A percentile compares a stretch with the other conserved stretches of the same genome.
phyloP scores from a whole-genome alignment of 2,113 vertebrate genomes.

The Daboia siamensis region DNA sequence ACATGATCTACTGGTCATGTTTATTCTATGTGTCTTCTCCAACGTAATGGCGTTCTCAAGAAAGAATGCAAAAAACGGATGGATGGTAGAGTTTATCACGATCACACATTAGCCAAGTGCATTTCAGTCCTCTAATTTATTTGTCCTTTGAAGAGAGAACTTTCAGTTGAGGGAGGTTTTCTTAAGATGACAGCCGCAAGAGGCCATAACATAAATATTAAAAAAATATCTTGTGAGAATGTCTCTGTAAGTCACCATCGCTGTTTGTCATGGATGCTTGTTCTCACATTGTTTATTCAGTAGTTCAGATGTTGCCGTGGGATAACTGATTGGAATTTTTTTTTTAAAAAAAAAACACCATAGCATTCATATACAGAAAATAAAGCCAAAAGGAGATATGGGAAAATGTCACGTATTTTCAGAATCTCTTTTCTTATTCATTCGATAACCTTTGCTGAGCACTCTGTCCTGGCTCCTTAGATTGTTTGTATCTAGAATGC shows the following conservation, averaged over 20 bases:
- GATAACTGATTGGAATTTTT: not conserved
- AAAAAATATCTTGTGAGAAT: not conserved
- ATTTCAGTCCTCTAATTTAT: not conserved
- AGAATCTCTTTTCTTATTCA: not conserved
- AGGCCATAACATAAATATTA: accelerated
- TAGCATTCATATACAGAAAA: not conserved
- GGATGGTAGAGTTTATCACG: not conserved
- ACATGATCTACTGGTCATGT: not conserved
- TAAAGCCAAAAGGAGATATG: not conserved
- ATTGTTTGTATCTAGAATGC: not conserved
- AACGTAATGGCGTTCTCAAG: not conserved
- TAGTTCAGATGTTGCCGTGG: not conserved
- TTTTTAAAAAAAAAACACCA: not conserved
- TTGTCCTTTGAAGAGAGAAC: accelerated
- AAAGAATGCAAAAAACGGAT: not conserved
- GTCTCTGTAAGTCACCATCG: not conserved
- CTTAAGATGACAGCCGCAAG: accelerated
- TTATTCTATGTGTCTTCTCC: not conserved
- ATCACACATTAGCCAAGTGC: not conserved
- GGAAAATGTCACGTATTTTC: not conserved
- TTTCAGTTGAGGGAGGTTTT: accelerated
- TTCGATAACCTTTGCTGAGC: not conserved
- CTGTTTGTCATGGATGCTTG: not conserved
- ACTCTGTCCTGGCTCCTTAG: not conserved
- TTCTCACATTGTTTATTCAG: not conserved